Evolutionary conservation across 2,113 vertebrate genomes (phyloP).

Genomic region (Cochlearius cochlearius): DNA sequence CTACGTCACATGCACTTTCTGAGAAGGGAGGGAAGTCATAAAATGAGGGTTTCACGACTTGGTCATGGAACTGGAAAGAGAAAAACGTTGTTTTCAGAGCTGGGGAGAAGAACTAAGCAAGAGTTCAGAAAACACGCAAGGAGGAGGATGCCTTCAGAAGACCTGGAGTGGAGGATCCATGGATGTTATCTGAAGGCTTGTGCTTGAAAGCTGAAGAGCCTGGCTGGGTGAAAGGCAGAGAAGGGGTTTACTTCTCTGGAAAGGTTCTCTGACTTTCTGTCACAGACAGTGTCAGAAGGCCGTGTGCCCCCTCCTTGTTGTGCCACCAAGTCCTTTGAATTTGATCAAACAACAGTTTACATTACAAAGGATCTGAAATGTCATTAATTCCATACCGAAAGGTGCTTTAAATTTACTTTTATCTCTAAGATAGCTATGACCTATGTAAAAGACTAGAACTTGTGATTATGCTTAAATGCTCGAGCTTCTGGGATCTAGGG

Average conservation of each 20-base stretch:
- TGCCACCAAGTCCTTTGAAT: neutral
- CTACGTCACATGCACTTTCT: neutral
- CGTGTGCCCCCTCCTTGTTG: neutral
- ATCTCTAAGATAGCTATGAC: neutral
- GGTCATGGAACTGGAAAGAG: neutral
- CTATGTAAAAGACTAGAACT: neutral
- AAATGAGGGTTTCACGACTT: neutral
- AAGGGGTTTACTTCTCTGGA: neutral
- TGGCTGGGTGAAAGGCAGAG: neutral
- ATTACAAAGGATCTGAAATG: neutral
- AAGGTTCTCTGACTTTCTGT: neutral
- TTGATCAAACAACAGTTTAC: neutral
- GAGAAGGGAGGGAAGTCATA: neutral
- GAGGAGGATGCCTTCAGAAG: neutral
- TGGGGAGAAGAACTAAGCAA: neutral
- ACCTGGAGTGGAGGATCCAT: neutral
- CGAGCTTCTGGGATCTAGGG: fast-evolving
- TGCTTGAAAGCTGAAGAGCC: neutral
- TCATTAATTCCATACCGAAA: neutral
- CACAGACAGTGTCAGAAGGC: neutral
- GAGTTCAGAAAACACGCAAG: neutral
- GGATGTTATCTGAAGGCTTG: fast-evolving
- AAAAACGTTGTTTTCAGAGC: neutral
- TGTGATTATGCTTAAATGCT: neutral
- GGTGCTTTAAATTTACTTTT: neutral